A percentile compares a stretch with the other conserved stretches of the same genome.
Conservation (phyloP, 2,797 vertebrate species). For the Myiothlypis coronata region DNA sequence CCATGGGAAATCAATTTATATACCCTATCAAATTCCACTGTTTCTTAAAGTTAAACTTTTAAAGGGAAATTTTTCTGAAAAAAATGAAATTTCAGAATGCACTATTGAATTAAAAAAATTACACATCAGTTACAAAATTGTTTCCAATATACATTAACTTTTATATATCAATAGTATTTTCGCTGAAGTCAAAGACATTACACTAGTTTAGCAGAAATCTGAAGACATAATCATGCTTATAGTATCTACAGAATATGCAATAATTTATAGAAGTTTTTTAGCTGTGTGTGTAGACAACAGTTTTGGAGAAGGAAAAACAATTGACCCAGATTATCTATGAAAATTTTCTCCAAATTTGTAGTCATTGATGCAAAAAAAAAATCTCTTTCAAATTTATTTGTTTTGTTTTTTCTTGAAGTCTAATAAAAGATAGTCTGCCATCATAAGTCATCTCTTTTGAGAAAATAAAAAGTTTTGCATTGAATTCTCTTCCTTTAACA, state of each 20-base stretch:
- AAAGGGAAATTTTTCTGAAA: neutral
- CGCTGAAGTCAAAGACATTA: neutral
- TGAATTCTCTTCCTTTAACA: neutral
- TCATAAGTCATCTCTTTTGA: neutral
- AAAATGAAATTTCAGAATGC: neutral
- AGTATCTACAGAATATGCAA: neutral
- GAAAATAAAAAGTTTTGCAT: neutral
- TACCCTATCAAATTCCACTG: neutral
- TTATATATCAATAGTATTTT: neutral
- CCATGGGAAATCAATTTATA: neutral
- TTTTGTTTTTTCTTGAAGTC: neutral
- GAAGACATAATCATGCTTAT: neutral
- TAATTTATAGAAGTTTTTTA: neutral
- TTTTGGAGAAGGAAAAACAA: neutral
- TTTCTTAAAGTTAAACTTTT: neutral
- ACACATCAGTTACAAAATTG: neutral
- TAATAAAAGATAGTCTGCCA: neutral
- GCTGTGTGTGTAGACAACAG: neutral
- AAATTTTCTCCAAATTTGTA: neutral
- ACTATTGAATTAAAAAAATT: neutral
- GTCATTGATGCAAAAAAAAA: neutral
- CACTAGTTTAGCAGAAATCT: neutral
- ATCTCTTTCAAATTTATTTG: neutral
- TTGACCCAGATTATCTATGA: neutral
- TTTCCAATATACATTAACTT: neutral